These are phyloP conservation scores for Enteromius radiatus DNA, from an alignment of 2,797 vertebrate genomes.

Conservation along the genomic window DNA sequence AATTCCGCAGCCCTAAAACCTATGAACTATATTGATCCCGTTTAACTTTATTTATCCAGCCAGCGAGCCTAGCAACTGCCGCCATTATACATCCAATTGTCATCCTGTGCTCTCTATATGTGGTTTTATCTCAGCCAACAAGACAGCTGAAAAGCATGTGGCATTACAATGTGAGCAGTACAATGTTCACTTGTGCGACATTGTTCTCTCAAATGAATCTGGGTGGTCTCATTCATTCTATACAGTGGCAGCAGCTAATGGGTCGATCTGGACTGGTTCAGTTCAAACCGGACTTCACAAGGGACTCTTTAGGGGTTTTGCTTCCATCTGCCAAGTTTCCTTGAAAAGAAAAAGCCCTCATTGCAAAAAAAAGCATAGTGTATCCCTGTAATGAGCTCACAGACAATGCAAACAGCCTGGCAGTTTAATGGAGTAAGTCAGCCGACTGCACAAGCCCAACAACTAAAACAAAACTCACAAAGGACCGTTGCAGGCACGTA, in stretches of 20 bases:
- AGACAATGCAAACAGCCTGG: constrained; percentile 63
- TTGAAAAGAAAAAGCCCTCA: constrained; percentile 58
- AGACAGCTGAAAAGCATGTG: constrained; percentile 58
- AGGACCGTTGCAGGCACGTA: neutral
- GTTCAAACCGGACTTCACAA: constrained; percentile 66
- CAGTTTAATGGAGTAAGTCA: constrained; percentile 65
- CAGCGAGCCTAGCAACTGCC: constrained; percentile 1
- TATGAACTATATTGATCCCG: neutral
- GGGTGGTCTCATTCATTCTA: constrained; percentile 70
- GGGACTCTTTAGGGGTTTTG: constrained; percentile 52
- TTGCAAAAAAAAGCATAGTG: constrained; percentile 62
- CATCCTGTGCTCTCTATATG: constrained; percentile 51
- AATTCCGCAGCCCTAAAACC: neutral
- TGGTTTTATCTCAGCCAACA: constrained; percentile 57
- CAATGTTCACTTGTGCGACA: constrained; percentile 70
- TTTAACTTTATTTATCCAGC: neutral
- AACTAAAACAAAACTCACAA: constrained; percentile 58
- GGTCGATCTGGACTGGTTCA: constrained; percentile 64
- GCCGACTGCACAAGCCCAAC: constrained; percentile 66
- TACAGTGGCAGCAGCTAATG: constrained; percentile 52
- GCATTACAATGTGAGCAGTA: constrained; percentile 52
- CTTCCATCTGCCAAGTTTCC: constrained; percentile 47
- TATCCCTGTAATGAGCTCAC: constrained; percentile 72
- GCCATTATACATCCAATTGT: constrained; percentile 27
- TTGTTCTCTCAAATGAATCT: constrained; percentile 53